These are phyloP conservation scores for Drosophila ogumai DNA, from an alignment of 1,140 invertebrate species.

Conservation along the genomic window DNA sequence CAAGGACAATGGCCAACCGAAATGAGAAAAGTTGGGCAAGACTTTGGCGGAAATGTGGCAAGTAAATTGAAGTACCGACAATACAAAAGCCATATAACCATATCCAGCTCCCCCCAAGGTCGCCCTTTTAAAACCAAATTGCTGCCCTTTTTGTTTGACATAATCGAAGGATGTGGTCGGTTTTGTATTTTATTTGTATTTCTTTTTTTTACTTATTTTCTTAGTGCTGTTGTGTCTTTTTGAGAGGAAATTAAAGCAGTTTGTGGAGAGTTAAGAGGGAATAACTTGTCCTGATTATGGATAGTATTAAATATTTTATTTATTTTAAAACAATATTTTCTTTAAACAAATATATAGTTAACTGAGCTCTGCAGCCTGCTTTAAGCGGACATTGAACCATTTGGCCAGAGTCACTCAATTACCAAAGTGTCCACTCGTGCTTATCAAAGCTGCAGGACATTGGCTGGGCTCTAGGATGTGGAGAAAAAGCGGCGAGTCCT, in stretches of 20 bases:
- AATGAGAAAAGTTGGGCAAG: slow-evolving; percentile 64
- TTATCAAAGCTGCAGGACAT: slow-evolving; percentile 45
- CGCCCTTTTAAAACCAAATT: slow-evolving; percentile 72
- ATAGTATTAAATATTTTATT: too few relatives aligned
- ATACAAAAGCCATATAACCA: slow-evolving; percentile 30
- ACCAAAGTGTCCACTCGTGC: slow-evolving; percentile 75
- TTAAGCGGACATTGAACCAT: slow-evolving; percentile 65
- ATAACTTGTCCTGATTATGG: not conserved
- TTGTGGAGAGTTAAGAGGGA: not conserved
- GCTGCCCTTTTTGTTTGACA: slow-evolving; percentile 73
- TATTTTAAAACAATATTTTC: too few relatives aligned
- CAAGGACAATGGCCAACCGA: slow-evolving; percentile 26
- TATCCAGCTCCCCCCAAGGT: slow-evolving; percentile 39
- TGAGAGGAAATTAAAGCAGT: slow-evolving; percentile 42
- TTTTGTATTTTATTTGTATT: slow-evolving; percentile 21
- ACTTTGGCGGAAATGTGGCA: slow-evolving; percentile 72
- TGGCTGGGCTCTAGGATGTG: slow-evolving; percentile 4
- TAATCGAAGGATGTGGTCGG: slow-evolving; percentile 61
- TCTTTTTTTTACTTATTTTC: slow-evolving; percentile 8
- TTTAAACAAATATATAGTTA: too few relatives aligned
- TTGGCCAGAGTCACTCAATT: slow-evolving; percentile 62
- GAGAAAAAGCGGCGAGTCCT: slow-evolving; percentile 13
- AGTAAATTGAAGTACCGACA: slow-evolving; percentile 57
- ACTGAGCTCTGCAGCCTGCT: slow-evolving; percentile 23
- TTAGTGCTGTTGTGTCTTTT: slow-evolving; percentile 27